Evolutionary conservation across 2,888 invertebrate species (phyloP).

Genomic region (Troides oblongomaculatus): DNA sequence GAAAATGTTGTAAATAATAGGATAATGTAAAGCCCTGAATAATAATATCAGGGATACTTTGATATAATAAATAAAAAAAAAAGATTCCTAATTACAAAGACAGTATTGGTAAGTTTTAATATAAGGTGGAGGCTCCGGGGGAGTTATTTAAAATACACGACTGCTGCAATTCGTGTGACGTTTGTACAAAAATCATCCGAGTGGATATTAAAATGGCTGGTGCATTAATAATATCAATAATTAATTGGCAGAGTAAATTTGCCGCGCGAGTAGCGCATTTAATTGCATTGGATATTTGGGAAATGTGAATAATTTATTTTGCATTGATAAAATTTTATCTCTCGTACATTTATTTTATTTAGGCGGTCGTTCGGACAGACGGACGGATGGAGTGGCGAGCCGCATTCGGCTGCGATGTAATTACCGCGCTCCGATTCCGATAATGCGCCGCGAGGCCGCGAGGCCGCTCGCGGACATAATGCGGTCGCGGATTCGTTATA

Average conservation of each 20-base stretch:
- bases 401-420: constrained; percentile 73
- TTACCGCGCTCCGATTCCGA: constrained; percentile 77
- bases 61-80: too few species aligned
- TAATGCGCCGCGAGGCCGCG: constrained; percentile 63
- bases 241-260: constrained; percentile 34
- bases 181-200: constrained; percentile 16
- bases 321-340: constrained; percentile 63
- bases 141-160: background rate
- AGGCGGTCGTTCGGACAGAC: constrained; percentile 63
- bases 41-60: too few species aligned
- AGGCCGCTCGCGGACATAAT: constrained; percentile 53
- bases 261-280: constrained; percentile 49
- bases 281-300: constrained; percentile 50
- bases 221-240: constrained; percentile 31
- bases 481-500: constrained; percentile 67
- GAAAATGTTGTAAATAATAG: too few species aligned
- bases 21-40: too few species aligned
- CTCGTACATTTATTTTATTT: constrained; percentile 61
- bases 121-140: background rate
- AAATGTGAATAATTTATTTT: constrained; percentile 53
- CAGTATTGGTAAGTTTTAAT: background rate
- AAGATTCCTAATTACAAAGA: too few species aligned
- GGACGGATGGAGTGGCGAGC: constrained; percentile 54
- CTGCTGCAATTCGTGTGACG: background rate
- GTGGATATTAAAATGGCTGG: constrained; percentile 19